These are phyloP conservation scores for Yoshiicerus persimilis DNA, from an alignment of 1,140 invertebrate species.

Conservation along the genomic window DNA sequence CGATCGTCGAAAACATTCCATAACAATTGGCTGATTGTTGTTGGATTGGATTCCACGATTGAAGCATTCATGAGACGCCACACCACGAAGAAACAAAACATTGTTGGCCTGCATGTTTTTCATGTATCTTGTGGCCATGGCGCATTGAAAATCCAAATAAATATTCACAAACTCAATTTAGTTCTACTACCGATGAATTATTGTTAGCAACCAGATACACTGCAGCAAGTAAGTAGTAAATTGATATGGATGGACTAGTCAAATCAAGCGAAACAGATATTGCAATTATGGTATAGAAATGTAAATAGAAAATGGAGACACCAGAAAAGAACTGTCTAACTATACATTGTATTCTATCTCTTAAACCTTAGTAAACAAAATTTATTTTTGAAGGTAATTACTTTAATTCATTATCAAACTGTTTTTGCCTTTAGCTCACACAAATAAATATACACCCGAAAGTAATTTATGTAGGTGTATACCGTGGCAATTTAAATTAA, in stretches of 20 bases:
- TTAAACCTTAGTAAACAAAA: neutral
- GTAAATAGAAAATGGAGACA: neutral
- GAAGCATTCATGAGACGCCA: conserved; percentile 3
- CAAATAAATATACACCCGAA: neutral
- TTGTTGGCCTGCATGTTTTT: conserved; percentile 7
- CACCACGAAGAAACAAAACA: neutral
- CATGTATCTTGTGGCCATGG: neutral
- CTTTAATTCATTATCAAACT: neutral
- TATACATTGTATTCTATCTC: neutral
- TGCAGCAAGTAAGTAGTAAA: neutral
- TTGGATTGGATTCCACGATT: conserved; percentile 16
- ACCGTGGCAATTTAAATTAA: neutral
- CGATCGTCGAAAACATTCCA: conserved; percentile 12
- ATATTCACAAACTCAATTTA: conserved; percentile 3
- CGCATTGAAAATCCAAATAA: conserved; percentile 9
- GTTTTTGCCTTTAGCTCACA: too few relatives aligned
- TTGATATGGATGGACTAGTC: neutral
- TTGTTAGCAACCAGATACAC: neutral
- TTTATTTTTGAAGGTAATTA: neutral
- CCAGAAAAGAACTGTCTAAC: neutral
- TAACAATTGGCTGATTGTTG: conserved; percentile 13
- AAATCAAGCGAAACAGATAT: neutral
- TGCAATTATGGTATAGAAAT: neutral
- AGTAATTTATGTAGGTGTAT: neutral
- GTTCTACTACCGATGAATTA: neutral